Percentiles rank a stretch among this genome's conserved stretches.
phyloP scores from a whole-genome alignment of 2,888 invertebrate genomes.

The Trachelus iudaicus region DNA sequence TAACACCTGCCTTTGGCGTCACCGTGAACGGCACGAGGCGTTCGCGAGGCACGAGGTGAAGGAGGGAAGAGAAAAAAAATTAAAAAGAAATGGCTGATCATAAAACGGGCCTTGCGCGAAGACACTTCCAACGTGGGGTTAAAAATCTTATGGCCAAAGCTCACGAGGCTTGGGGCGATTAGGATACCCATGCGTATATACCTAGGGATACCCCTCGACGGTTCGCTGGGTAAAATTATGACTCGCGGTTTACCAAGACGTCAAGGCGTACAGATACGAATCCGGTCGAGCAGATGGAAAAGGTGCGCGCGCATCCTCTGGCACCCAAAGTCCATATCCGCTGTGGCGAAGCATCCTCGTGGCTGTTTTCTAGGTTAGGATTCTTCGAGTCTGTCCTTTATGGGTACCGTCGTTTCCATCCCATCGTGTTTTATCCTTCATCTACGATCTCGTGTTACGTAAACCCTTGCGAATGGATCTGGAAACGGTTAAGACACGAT shows the following conservation, averaged over 20 bases:
- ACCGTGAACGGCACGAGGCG: slow-evolving; percentile 20
- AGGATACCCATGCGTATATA: not conserved
- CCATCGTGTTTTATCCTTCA: not conserved
- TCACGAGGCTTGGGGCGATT: not conserved
- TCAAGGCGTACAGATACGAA: not conserved
- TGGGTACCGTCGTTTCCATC: not conserved
- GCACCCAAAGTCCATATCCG: not conserved
- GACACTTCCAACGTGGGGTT: not conserved
- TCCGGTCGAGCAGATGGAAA: not conserved
- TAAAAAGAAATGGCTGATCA: slow-evolving; percentile 24
- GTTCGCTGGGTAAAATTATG: not conserved
- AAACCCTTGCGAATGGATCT: not conserved
- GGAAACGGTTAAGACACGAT: not conserved
- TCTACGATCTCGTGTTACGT: not conserved
- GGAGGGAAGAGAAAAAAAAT: slow-evolving; percentile 10
- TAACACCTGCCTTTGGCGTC: slow-evolving; percentile 56
- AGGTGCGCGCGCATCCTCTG: not conserved
- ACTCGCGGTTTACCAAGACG: not conserved
- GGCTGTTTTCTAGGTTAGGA: not conserved
- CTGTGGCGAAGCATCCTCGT: not conserved
- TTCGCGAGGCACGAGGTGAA: slow-evolving; percentile 11
- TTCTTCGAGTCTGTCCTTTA: not conserved
- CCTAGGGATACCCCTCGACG: not conserved
- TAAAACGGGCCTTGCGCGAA: not conserved
- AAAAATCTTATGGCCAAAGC: not conserved